A percentile compares a stretch with the other conserved stretches of the same genome.
phyloP scores from a whole-genome alignment of 1,140 invertebrate species.

The Penaeus chinensis region DNA sequence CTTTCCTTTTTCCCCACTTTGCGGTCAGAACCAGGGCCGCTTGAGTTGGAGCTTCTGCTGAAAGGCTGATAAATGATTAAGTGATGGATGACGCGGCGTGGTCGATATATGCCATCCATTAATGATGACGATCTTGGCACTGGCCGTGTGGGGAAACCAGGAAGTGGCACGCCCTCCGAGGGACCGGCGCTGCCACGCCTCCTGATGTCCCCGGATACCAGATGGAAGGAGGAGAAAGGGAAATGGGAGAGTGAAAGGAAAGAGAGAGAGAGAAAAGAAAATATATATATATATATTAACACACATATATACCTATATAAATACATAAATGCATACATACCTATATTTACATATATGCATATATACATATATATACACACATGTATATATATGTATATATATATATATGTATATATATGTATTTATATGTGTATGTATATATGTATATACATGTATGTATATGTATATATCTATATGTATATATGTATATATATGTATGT shows the following conservation, averaged over 20 bases:
- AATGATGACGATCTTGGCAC: no score
- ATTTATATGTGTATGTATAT: conserved; percentile 6
- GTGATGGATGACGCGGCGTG: no score
- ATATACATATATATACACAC: background rate
- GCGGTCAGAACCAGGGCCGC: no score
- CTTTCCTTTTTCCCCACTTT: background rate
- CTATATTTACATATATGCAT: background rate
- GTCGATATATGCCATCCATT: no score
- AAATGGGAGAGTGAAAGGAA: background rate
- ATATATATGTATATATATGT: conserved; percentile 13
- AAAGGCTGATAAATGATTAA: no score
- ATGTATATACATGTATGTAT: background rate
- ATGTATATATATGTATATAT: background rate
- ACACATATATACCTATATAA: background rate
- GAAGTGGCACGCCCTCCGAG: no score
- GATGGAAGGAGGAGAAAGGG: background rate
- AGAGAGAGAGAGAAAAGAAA: background rate
- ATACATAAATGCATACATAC: background rate
- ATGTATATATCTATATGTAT: background rate
- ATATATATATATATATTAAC: background rate
- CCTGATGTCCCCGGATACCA: background rate
- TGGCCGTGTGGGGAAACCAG: no score
- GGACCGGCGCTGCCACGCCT: no score
- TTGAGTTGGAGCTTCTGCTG: no score
- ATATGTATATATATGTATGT: background rate